Conservation (phyloP, 37 sponge, comb jelly and placozoan genomes). For the Trichoplax adhaerens region DNA sequence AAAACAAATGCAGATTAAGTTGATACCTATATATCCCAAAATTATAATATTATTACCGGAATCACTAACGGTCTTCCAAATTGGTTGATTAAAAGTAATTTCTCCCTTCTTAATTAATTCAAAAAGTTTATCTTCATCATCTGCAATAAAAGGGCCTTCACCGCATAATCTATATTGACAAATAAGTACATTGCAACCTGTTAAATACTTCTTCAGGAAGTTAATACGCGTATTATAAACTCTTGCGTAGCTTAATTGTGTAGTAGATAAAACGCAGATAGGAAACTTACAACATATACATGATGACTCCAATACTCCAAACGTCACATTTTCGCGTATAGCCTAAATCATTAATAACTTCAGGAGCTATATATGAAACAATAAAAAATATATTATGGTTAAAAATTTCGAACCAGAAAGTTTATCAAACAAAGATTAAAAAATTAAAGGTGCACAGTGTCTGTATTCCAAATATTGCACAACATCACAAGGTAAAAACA, state of each 20-base stretch:
- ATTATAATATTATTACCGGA: conserved; percentile 6
- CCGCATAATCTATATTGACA: conserved; percentile 6
- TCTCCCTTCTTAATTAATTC: conserved; percentile 14
- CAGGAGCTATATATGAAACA: conserved; percentile 56
- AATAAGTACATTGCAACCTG: neutral
- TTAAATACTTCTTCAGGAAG: neutral
- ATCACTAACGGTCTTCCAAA: conserved; percentile 8
- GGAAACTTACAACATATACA: conserved; percentile 79
- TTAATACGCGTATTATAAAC: neutral
- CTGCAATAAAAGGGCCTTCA: conserved; percentile 12
- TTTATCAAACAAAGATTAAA: too few relatives aligned
- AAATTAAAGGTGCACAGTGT: neutral
- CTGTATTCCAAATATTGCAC: neutral
- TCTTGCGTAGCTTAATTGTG: neutral
- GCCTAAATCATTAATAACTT: conserved; percentile 66
- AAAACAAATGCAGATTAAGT: neutral
- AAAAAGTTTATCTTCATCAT: conserved; percentile 14
- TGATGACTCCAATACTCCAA: conserved; percentile 93
- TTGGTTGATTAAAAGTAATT: conserved; percentile 4
- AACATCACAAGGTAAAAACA: neutral
- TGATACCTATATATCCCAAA: neutral
- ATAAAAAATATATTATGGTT: neutral
- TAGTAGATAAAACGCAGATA: neutral
- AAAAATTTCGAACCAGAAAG: neutral
- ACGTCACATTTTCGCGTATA: conserved; percentile 89